Evolutionary conservation across 2,888 invertebrate genomes (phyloP), one percentile per base, ranked within the genome.

Genomic region (Tenthredo notha): DNA sequence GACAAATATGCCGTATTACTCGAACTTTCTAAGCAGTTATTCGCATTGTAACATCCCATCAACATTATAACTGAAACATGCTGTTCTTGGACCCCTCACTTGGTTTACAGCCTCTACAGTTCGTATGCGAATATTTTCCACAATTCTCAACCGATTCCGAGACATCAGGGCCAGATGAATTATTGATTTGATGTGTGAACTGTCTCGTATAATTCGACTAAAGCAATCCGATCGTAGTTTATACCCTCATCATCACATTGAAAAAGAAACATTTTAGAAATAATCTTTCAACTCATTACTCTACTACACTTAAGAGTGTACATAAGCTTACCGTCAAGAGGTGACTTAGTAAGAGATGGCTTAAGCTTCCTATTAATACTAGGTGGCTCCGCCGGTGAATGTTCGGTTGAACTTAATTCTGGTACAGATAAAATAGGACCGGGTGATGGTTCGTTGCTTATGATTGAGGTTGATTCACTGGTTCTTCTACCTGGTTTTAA

Each of bases 291-390:
- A 61, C 25, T 61, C 12, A 61, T 21, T 61, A 61, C 25, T 61
- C 12, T 61, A 61, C 61, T 25, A 25, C 61, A 61, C 61, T 61
- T 25, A 25, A 61, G 25, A 43, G 15, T 54, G 83, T 29, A 18
- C 18, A 78, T 25, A 74, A 50, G 72, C 61, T 87, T 88, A 92
- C 92, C 92, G 84, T 93, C 93, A 43, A 89, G 86, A 37, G 91
- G 90, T 58, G 92, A 89, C 84, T 92, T 92, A 80, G 89, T 91
- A 40, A 92, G 88, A 15, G 90, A 88, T 83, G 98, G 98, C 93
- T 98, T 98, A 61, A 98, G 94, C 70, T 96, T 96, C 82, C 98
- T 95, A 92, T 98, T 97, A 40, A 98, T 97, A 54, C 95, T 96
- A 18, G 98, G 98, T 67, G 98, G 97, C 85, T 96, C 91, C 9